Evolutionary conservation across 2,797 vertebrate genomes (phyloP), one percentile per base, ranked within the genome.

Genomic region (Danio jaintianensis): DNA sequence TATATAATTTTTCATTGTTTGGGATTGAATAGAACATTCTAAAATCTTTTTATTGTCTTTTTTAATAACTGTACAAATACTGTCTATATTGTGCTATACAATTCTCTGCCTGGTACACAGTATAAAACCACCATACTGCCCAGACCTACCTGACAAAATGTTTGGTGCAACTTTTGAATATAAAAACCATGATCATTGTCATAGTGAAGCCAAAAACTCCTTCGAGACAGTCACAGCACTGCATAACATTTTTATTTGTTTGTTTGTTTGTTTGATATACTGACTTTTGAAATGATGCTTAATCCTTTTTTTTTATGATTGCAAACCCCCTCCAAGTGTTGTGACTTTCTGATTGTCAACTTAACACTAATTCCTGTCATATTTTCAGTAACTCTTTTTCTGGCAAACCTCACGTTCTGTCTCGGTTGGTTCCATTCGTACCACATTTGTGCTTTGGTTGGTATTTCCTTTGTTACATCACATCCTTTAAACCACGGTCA

Each of bases 91-190:
- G 29, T 29, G 29, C 29, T 29, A 29, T 29, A 29, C 29, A 29
- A 29, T 29, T 29, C 29, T 29, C 29, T 29, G 1, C 7, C 50
- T 13, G 12, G 5, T 16, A 38, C 52, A 43, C 8, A 67, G 18
- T 50, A 4, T 29, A 47, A 8, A 16, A 43, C 4, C 4, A 50
- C 13, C 52, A 58, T 58, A 70, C 56, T 83, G 91, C 91, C 83
- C 87, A 92, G 87, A 84, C 92, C 90, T 91, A 83, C 88, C 91
- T 92, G 89, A 94, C 92, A 93, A 92, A 92, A 92, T 94, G 90
- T 91, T 93, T 92, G 91, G 93, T 91, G 92, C 94, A 95, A 96
- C 93, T 96, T 95, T 96, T 93, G 93, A 95, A 88, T 81, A 87
- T 86, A 86, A 71, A 82, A 85, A 80, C 56, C 83, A 83, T 74